These are phyloP conservation scores for Lithophane ornitopus DNA, from an alignment of 2,888 invertebrate genomes.

Conservation along the genomic window DNA sequence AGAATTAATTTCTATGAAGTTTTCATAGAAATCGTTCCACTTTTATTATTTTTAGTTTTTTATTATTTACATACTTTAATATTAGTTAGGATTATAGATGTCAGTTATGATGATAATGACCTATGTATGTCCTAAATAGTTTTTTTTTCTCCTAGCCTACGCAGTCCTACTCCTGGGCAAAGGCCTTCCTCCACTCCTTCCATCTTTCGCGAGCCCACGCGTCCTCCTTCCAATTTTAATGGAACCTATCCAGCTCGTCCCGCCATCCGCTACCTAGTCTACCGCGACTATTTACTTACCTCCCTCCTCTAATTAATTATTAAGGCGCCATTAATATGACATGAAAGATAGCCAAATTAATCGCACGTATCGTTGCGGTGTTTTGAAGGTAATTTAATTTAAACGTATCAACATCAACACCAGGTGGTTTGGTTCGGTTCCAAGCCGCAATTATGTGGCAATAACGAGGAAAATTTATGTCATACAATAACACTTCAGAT, in stretches of 20 bases:
- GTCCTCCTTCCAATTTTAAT: no score
- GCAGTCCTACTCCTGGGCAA: no score
- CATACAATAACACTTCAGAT: slow-evolving; percentile 19
- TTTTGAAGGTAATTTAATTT: slow-evolving; percentile 46
- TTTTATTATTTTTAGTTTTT: no score
- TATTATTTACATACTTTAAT: no score
- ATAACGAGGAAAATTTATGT: slow-evolving; percentile 33
- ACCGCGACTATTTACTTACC: neutral
- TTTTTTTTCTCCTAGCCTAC: no score
- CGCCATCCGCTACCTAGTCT: no score
- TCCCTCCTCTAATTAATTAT: slow-evolving; percentile 9
- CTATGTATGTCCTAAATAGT: neutral
- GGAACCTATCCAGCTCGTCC: no score
- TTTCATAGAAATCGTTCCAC: no score
- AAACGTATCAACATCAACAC: slow-evolving; percentile 23
- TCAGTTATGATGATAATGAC: neutral
- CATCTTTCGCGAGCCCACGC: no score
- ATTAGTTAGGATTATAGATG: neutral
- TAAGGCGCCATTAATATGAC: neutral
- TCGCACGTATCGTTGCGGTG: slow-evolving; percentile 38
- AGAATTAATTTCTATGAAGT: no score
- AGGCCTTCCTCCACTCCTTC: no score
- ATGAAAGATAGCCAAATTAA: slow-evolving; percentile 38
- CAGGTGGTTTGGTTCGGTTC: slow-evolving; percentile 26
- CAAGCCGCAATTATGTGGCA: slow-evolving; percentile 36